Percentiles rank a stretch among this genome's conserved stretches.
Conservation (phyloP, 2,113 vertebrate species). For the Sula dactylatra region DNA sequence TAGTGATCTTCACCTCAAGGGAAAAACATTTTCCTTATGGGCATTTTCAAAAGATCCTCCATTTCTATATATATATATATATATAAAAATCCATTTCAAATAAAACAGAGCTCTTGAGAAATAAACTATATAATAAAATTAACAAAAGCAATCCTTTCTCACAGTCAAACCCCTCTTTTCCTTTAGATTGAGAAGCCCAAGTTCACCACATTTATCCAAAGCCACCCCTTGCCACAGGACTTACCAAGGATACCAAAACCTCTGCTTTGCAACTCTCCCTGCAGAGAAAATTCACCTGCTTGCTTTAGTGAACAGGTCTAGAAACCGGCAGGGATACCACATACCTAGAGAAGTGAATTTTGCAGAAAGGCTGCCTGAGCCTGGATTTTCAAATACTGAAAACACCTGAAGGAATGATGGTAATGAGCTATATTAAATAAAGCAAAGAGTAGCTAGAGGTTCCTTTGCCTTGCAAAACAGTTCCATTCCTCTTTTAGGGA, state of each 20-base stretch:
- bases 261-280: rapidly evolving
- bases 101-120: not conserved
- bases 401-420: not conserved
- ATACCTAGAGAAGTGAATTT: rapidly evolving
- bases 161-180: not conserved
- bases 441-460: not conserved
- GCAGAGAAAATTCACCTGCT: not conserved
- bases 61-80: not conserved
- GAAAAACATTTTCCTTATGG: not conserved
- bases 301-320: rapidly evolving
- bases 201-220: not conserved
- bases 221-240: not conserved
- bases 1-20: not conserved
- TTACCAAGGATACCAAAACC: not conserved
- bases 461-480: not conserved
- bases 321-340: not conserved
- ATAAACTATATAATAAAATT: not conserved
- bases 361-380: not conserved
- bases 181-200: not conserved
- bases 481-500: not conserved
- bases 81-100: not conserved
- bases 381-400: not conserved
- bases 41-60: not conserved
- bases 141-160: not conserved
- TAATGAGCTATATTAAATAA: not conserved